phyloP scores from a whole-genome alignment of 1,140 invertebrate species.

The Euborellia annulipes region DNA sequence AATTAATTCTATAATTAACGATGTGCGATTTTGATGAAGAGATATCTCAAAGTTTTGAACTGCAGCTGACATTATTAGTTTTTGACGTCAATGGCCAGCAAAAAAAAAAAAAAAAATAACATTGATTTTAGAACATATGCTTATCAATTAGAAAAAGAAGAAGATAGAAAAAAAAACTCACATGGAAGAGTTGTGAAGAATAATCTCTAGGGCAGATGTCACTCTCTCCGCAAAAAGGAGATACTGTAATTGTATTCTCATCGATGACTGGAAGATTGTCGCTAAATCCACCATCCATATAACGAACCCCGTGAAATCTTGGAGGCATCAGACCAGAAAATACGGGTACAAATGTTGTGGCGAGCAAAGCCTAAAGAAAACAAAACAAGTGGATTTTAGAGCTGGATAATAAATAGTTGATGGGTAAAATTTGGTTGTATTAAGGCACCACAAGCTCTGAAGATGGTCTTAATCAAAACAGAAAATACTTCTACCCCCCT shows the following conservation, averaged over 20 bases:
- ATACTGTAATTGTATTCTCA: slow-evolving; percentile 90
- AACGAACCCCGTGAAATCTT: slow-evolving; percentile 71
- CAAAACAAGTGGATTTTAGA: slow-evolving; percentile 7
- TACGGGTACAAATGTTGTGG: slow-evolving; percentile 88
- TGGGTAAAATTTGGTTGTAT: too few relatives aligned
- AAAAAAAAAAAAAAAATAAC: slow-evolving; percentile 12
- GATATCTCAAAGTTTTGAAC: too few relatives aligned
- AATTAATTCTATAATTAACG: too few relatives aligned
- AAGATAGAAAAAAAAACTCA: too few relatives aligned
- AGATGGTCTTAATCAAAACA: slow-evolving; percentile 2
- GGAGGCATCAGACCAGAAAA: slow-evolving; percentile 92
- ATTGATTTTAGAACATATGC: slow-evolving; percentile 5
- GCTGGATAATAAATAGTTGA: neutral
- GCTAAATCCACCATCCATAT: slow-evolving; percentile 94
- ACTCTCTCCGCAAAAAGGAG: slow-evolving; percentile 93
- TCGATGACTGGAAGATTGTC: slow-evolving; percentile 90
- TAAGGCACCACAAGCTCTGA: too few relatives aligned
- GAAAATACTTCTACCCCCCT: too few relatives aligned
- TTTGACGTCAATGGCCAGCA: too few relatives aligned
- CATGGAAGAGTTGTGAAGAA: slow-evolving; percentile 69
- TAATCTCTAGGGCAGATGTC: slow-evolving; percentile 94
- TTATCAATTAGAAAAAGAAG: slow-evolving; percentile 8
- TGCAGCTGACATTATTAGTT: too few relatives aligned
- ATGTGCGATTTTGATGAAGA: too few relatives aligned
- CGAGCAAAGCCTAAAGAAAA: slow-evolving; percentile 58